Conservation (phyloP, 2,113 vertebrate genomes). For the Elachura formosa region DNA sequence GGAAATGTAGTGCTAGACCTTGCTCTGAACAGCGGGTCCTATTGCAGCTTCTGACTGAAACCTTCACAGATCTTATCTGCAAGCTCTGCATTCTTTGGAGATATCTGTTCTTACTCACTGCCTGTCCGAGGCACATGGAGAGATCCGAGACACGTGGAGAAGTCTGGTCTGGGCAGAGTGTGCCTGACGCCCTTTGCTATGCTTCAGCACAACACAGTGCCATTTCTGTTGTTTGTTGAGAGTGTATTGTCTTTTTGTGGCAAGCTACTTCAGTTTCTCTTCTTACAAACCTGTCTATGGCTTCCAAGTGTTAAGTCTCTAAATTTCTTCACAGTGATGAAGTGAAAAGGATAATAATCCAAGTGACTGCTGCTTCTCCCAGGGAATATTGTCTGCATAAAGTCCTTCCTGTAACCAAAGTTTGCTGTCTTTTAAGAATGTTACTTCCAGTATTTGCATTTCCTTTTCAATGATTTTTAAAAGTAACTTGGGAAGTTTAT, state of each 20-base stretch:
- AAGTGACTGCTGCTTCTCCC: background rate
- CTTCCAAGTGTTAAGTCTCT: background rate
- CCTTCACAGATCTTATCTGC: background rate
- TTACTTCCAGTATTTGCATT: background rate
- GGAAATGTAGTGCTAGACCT: background rate
- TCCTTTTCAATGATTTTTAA: background rate
- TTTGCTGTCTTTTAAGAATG: background rate
- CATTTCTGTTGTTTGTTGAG: background rate
- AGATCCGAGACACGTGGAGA: background rate
- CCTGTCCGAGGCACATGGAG: background rate
- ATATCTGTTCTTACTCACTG: background rate
- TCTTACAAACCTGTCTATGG: background rate
- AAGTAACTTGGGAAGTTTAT: background rate
- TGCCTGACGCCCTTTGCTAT: accelerated
- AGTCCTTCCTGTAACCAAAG: background rate
- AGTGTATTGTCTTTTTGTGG: background rate
- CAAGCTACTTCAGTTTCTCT: background rate
- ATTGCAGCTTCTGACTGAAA: background rate
- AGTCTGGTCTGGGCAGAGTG: background rate
- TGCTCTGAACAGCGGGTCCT: background rate
- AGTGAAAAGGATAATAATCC: background rate
- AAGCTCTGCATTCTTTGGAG: background rate
- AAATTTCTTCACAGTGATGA: background rate
- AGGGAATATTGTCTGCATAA: background rate
- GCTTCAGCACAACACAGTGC: background rate